A percentile compares a stretch with the other conserved stretches of the same genome.
Conservation (phyloP, 2,797 vertebrate genomes). For the Siniperca obscura region DNA sequence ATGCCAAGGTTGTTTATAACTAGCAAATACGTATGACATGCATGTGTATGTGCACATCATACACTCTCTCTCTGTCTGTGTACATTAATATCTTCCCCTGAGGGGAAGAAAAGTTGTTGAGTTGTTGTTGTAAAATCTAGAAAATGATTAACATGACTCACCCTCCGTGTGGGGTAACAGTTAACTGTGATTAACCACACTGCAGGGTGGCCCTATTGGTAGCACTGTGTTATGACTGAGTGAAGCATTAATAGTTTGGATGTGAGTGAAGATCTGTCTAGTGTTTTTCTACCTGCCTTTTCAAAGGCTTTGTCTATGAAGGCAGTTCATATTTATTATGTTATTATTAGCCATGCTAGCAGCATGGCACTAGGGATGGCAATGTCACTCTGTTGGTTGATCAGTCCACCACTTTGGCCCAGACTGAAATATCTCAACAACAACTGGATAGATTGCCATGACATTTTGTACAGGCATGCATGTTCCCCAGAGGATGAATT, state of each 20-base stretch:
- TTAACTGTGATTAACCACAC: constrained; percentile 44
- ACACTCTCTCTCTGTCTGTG: not conserved
- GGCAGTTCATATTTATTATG: not conserved
- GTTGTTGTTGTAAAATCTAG: constrained; percentile 49
- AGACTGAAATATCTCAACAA: not conserved
- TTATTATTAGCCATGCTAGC: not conserved
- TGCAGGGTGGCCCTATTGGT: constrained; percentile 25
- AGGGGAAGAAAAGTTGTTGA: not conserved
- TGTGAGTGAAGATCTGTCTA: not conserved
- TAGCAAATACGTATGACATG: not conserved
- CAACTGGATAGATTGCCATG: not conserved
- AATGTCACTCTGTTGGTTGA: not conserved
- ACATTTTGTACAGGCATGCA: not conserved
- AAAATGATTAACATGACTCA: constrained; percentile 79
- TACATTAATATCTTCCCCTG: not conserved
- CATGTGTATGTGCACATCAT: not conserved
- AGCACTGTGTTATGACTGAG: constrained; percentile 24
- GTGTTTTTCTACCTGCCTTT: not conserved
- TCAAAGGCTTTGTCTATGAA: not conserved
- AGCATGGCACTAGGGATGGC: not conserved
- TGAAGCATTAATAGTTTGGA: constrained; percentile 38
- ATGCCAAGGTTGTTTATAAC: not conserved
- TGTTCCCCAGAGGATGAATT: not conserved
- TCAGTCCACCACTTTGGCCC: not conserved
- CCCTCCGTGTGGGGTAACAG: constrained; percentile 68